Evolutionary conservation across 1,140 invertebrate genomes (phyloP).

Genomic region (Riptortus pedestris): DNA sequence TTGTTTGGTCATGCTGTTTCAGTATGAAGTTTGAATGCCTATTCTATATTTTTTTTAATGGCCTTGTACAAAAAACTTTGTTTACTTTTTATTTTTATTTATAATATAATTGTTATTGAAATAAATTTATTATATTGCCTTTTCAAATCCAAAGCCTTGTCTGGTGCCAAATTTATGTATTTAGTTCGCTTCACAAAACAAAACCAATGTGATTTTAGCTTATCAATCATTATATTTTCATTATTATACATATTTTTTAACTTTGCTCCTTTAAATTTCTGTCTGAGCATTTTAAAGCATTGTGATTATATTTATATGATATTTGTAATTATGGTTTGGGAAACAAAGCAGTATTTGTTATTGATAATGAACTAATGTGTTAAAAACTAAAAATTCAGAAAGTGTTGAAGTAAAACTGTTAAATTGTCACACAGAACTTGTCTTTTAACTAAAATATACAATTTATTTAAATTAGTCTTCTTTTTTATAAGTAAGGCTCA

Average conservation of each 20-base stretch:
- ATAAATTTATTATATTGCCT: background rate
- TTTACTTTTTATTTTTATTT: background rate
- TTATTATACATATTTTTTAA: background rate
- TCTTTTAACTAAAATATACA: slow-evolving; percentile 16
- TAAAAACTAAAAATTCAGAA: slow-evolving; percentile 1
- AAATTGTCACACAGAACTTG: background rate
- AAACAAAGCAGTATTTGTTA: slow-evolving; percentile 16
- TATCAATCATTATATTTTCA: background rate
- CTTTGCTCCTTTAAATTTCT: background rate
- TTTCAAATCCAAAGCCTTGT: background rate
- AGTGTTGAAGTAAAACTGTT: background rate
- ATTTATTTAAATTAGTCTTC: background rate
- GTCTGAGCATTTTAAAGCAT: background rate
- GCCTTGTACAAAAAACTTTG: background rate
- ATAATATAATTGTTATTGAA: background rate
- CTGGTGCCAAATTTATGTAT: slow-evolving; percentile 14
- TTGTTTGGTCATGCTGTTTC: background rate
- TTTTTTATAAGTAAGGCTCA: no score
- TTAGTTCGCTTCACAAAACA: slow-evolving; percentile 1
- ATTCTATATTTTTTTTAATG: background rate
- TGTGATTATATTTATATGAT: background rate
- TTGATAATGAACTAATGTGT: slow-evolving; percentile 8
- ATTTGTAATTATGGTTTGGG: slow-evolving; percentile 11
- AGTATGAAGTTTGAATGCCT: no score
- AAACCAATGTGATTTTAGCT: slow-evolving; percentile 5